Conservation (phyloP, 2,888 invertebrate genomes). For the Andrena marginata region DNA sequence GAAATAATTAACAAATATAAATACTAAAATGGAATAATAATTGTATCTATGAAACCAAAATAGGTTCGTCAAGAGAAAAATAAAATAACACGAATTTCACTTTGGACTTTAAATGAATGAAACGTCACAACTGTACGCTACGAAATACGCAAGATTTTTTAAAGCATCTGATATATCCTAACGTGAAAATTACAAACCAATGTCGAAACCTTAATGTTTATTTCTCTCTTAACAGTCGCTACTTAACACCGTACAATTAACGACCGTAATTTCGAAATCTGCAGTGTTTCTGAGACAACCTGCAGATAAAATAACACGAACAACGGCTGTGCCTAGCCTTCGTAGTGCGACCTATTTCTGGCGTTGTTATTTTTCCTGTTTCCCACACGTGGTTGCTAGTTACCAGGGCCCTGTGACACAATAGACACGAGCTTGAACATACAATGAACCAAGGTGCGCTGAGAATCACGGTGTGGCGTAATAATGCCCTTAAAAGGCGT, state of each 20-base stretch:
- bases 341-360: conserved; percentile 34
- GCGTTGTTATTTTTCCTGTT: conserved; percentile 49
- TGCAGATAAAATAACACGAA: conserved; percentile 59
- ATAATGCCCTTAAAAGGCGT: conserved; percentile 52
- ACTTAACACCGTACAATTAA: too few species aligned
- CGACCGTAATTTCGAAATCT: conserved; percentile 57
- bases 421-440: conserved; percentile 18
- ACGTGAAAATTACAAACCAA: too few species aligned
- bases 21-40: not conserved
- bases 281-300: conserved; percentile 61
- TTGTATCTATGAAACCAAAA: not conserved
- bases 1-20: not conserved
- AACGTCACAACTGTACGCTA: too few species aligned
- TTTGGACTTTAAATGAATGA: too few species aligned
- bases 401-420: conserved; percentile 40
- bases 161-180: too few species aligned
- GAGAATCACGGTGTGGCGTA: conserved; percentile 19
- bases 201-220: too few species aligned
- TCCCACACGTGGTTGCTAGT: conserved; percentile 44
- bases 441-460: conserved; percentile 23
- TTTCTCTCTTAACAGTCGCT: too few species aligned
- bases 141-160: too few species aligned
- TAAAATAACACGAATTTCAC: too few species aligned
- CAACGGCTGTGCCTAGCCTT: conserved; percentile 58
- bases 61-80: too few species aligned